A percentile compares a stretch with the other conserved stretches of the same genome.
These are phyloP conservation scores for Dicyrtoma fusca DNA, from an alignment of 2,888 invertebrate species.

Conservation along the genomic window DNA sequence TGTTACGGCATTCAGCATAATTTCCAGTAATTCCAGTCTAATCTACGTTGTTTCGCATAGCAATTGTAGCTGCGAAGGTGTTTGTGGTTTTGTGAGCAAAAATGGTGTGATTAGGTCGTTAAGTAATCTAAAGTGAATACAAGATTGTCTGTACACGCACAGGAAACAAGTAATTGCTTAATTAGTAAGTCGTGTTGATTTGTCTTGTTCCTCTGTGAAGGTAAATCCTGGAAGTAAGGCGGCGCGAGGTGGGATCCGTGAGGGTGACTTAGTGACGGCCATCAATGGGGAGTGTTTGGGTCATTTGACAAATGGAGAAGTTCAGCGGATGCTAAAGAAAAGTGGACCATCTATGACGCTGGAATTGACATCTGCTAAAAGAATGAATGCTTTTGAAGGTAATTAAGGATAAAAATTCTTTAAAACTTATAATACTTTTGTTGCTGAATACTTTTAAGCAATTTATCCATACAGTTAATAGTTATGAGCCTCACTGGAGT, in stretches of 20 bases:
- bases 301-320: constrained; percentile 61
- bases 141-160: too few species aligned
- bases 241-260: constrained; percentile 75
- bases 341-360: constrained; percentile 50
- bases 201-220: constrained; percentile 63
- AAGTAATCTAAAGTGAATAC: too few species aligned
- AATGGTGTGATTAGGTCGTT: too few species aligned
- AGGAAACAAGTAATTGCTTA: too few species aligned
- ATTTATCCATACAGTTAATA: too few species aligned
- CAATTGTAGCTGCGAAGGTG: too few species aligned
- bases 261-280: constrained; percentile 78
- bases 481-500: too few species aligned
- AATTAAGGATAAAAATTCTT: constrained; percentile 5
- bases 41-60: too few species aligned
- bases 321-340: constrained; percentile 50
- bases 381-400: constrained; percentile 48
- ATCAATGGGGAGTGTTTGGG: constrained; percentile 74
- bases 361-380: constrained; percentile 48
- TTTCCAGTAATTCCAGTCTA: too few species aligned
- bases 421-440: background rate
- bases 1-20: too few species aligned
- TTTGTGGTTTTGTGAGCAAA: too few species aligned
- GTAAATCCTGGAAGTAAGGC: constrained; percentile 86
- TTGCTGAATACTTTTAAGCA: background rate
- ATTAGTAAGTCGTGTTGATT: background rate